These are phyloP conservation scores for Chamaea fasciata DNA, from an alignment of 2,113 vertebrate species.

Conservation along the genomic window DNA sequence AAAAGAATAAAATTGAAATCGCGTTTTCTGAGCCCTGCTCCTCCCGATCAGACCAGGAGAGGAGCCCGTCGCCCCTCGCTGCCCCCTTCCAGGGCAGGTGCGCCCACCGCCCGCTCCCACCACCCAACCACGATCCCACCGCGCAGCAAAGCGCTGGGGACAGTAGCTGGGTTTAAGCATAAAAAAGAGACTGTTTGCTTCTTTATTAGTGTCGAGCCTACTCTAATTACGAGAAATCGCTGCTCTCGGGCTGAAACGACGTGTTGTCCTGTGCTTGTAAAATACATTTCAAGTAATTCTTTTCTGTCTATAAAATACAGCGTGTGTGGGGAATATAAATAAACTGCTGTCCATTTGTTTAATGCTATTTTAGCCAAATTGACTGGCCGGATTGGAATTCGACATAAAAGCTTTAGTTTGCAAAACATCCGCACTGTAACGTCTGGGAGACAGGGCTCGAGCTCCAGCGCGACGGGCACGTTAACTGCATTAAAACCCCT, in stretches of 20 bases:
- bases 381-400: slow-evolving; percentile 56
- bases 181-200: background rate
- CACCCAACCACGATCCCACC: background rate
- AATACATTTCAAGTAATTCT: slow-evolving; percentile 32
- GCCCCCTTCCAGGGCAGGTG: background rate
- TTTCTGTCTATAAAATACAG: slow-evolving; percentile 12
- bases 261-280: slow-evolving; percentile 46
- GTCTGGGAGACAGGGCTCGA: slow-evolving; percentile 41
- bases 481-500: slow-evolving; percentile 34
- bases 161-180: background rate
- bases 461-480: slow-evolving; percentile 34
- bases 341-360: slow-evolving; percentile 55
- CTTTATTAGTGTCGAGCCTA: slow-evolving; percentile 42
- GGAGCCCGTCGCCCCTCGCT: background rate
- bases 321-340: background rate
- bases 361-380: slow-evolving; percentile 64
- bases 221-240: slow-evolving; percentile 39
- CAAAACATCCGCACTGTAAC: slow-evolving; percentile 53
- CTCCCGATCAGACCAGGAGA: background rate
- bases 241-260: slow-evolving; percentile 22
- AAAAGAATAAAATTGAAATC: background rate
- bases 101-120: background rate
- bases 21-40: background rate
- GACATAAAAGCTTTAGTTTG: slow-evolving; percentile 58
- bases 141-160: background rate